Conservation (phyloP, 1,140 invertebrate species). For the Pogonomyrmex barbatus region DNA sequence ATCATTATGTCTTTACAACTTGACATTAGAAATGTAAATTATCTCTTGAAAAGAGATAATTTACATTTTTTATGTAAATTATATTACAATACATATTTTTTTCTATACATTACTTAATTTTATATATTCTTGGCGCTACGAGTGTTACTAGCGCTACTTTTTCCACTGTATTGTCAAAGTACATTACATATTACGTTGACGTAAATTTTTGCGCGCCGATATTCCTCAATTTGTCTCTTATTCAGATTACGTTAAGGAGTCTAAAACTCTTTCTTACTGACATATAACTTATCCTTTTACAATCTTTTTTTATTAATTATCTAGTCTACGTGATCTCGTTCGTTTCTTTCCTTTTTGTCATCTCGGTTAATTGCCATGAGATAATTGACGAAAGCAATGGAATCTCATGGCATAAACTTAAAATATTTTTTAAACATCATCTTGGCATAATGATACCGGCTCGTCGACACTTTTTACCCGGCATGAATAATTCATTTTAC, state of each 20-base stretch:
- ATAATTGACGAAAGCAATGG: neutral
- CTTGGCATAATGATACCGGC: neutral
- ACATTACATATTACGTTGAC: neutral
- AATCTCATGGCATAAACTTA: neutral
- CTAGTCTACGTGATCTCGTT: neutral
- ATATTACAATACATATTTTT: too few relatives aligned
- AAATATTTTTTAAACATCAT: conserved; percentile 50
- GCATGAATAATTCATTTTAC: conserved; percentile 68
- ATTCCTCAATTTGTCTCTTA: neutral
- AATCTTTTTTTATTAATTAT: neutral
- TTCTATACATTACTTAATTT: too few relatives aligned
- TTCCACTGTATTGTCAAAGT: neutral
- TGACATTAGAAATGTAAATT: too few relatives aligned
- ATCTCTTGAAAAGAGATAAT: too few relatives aligned
- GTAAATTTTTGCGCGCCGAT: neutral
- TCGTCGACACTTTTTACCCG: conserved; percentile 52
- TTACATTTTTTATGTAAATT: too few relatives aligned
- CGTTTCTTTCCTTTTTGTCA: neutral
- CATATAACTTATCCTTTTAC: neutral
- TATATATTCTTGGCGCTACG: too few relatives aligned
- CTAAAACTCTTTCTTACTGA: neutral
- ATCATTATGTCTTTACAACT: too few relatives aligned
- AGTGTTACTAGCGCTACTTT: neutral
- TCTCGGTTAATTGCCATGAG: conserved; percentile 51
- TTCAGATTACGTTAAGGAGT: neutral